phyloP scores from a whole-genome alignment of 2,888 invertebrate species.

The Myopa tessellatipennis region DNA sequence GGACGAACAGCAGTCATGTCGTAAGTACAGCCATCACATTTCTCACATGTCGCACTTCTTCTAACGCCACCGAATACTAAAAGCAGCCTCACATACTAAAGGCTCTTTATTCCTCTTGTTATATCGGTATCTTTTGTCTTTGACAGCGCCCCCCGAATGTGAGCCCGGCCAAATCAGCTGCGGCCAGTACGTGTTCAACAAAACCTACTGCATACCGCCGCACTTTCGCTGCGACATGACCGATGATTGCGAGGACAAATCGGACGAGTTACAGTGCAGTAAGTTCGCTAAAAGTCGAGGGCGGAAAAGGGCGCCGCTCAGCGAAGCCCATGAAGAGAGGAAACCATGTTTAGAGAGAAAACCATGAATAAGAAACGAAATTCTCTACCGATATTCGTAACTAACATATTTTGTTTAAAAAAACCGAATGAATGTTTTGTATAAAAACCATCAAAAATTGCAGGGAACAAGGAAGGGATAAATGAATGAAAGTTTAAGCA shows the following conservation, averaged over 20 bases:
- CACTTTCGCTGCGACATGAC: constrained; percentile 95
- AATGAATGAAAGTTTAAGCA: background rate
- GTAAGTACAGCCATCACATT: constrained; percentile 73
- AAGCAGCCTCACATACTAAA: background rate
- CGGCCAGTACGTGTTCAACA: constrained; percentile 94
- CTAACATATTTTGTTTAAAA: no score
- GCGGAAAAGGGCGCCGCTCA: background rate
- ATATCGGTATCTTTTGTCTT: constrained; percentile 18
- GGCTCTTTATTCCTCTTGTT: constrained; percentile 15
- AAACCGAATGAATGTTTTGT: no score
- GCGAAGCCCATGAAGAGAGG: no score
- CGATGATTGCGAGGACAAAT: constrained; percentile 94
- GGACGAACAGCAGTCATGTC: constrained; percentile 90
- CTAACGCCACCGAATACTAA: constrained; percentile 2
- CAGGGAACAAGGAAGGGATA: no score
- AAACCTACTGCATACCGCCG: constrained; percentile 93
- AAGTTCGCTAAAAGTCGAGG: constrained; percentile 70
- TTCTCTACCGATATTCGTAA: no score
- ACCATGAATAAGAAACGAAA: no score
- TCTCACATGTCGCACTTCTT: background rate
- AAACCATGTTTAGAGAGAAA: background rate
- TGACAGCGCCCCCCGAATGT: constrained; percentile 92
- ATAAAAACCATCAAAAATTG: no score
- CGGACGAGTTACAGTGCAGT: constrained; percentile 96
- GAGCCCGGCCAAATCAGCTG: constrained; percentile 91